Evolutionary conservation across 2,888 invertebrate species (phyloP), one percentile per base, ranked within the genome.

Genomic region (Bimastos eiseni): DNA sequence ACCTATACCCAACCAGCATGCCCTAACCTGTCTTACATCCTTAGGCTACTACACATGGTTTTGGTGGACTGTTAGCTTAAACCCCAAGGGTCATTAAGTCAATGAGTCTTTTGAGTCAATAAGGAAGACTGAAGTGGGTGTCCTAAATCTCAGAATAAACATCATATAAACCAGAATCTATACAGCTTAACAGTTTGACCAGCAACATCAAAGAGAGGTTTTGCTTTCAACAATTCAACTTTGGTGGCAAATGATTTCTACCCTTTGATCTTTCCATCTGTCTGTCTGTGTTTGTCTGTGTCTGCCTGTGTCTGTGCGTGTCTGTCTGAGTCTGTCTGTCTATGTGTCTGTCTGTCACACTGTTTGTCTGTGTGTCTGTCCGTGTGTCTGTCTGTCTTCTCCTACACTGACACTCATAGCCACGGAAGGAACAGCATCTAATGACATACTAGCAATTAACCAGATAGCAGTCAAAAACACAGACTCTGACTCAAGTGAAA

Each of bases 361-460:
- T n/a, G n/a, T n/a, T n/a, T n/a, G n/a, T n/a, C n/a, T n/a, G n/a
- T n/a, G n/a, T 36, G 84, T 34, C 84, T 84, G 83, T 33, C 41
- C 24, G 3, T 49, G 24, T 24, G 30, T n/a, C 70, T n/a, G 30
- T n/a, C 70, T 70, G 11, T 21, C n/a, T 49, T n/a, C n/a, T 70
- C n/a, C n/a, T 11, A 70, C n/a, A 30, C 8, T 70, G 70, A 70
- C 70, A n/a, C 49, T 49, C 70, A 3, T 11, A 70, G 5, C 30
- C 8, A 11, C 3, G 24, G 30, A 11, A 30, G 24, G 30, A 55
- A 55, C 55, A 70, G 70, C 30, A n/a, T n/a, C 70, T 70, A 70
- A 70, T 70, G 70, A 70, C 70, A 70, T 70, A 70, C n/a, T 70
- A 70, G n/a, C 70, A 70, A 70, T 70, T n/a, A 70, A 17, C 70